Evolutionary conservation across 2,888 invertebrate genomes (phyloP).

Genomic region (Perdita meconis): DNA sequence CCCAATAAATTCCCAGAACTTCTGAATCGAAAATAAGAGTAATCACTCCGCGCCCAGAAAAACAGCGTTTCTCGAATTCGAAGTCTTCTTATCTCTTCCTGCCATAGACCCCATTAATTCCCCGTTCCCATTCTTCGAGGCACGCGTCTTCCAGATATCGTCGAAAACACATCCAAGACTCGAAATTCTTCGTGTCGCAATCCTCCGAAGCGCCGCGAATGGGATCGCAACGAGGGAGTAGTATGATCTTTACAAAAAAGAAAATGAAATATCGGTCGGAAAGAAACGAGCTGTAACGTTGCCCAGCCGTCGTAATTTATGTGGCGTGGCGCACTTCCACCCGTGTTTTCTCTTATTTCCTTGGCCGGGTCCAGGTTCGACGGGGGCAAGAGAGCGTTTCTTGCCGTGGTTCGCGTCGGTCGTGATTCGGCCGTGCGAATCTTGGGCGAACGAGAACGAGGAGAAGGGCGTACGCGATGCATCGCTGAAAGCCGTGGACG

Average conservation of each 20-base stretch:
- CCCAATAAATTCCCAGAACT: background rate
- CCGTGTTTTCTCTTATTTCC: background rate
- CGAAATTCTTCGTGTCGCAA: background rate
- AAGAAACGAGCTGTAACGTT: background rate
- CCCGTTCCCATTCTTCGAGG: background rate
- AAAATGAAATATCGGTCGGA: background rate
- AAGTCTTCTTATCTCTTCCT: background rate
- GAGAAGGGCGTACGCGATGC: conserved; percentile 21
- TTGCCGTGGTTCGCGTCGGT: conserved; percentile 3
- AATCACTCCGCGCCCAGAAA: background rate
- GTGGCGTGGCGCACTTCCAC: background rate
- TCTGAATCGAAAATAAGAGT: background rate
- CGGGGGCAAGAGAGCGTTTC: background rate
- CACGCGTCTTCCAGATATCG: background rate
- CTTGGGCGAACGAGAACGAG: background rate
- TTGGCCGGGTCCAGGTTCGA: background rate
- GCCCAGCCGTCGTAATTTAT: conserved; percentile 14
- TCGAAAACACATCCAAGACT: background rate
- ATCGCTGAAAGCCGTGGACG: conserved; percentile 61
- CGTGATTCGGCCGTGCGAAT: conserved; percentile 41
- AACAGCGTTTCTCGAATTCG: background rate
- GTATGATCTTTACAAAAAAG: background rate
- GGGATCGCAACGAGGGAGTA: background rate
- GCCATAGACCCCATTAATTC: background rate
- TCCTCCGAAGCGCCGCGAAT: conserved; percentile 6